Evolutionary conservation across 2,888 invertebrate species (phyloP).

Genomic region (Rhagophthalmus giganteus): DNA sequence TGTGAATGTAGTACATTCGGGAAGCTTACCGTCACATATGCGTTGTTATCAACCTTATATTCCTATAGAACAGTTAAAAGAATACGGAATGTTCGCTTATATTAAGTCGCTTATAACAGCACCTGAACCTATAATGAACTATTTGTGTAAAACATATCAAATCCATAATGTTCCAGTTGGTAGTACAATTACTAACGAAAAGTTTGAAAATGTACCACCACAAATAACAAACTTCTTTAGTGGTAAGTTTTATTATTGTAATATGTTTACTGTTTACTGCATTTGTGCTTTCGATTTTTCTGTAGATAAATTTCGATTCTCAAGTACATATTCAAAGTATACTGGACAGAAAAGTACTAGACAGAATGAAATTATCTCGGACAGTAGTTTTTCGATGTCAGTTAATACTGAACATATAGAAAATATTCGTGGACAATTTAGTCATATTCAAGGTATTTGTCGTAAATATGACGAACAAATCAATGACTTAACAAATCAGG

Average conservation of each 20-base stretch:
- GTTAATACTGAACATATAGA: slow-evolving; percentile 61
- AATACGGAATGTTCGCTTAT: slow-evolving; percentile 71
- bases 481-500: slow-evolving; percentile 49
- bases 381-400: slow-evolving; percentile 62
- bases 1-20: slow-evolving; percentile 68
- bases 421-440: slow-evolving; percentile 43
- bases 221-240: slow-evolving; percentile 65
- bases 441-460: slow-evolving; percentile 36
- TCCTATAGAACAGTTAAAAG: slow-evolving; percentile 60
- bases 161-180: slow-evolving; percentile 76
- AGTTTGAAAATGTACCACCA: slow-evolving; percentile 53
- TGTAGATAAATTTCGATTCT: slow-evolving; percentile 63
- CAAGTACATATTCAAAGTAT: slow-evolving; percentile 65
- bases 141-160: slow-evolving; percentile 66
- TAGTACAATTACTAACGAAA: slow-evolving; percentile 62
- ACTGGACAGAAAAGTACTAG: slow-evolving; percentile 64
- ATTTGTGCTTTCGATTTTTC: slow-evolving; percentile 10
- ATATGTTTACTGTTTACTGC: too few relatives aligned
- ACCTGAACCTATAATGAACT: slow-evolving; percentile 70
- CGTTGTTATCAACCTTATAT: slow-evolving; percentile 52
- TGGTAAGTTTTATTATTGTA: slow-evolving; percentile 55
- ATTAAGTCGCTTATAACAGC: slow-evolving; percentile 68
- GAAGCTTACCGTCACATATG: slow-evolving; percentile 47
- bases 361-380: slow-evolving; percentile 59
- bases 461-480: slow-evolving; percentile 41